A percentile compares a stretch with the other conserved stretches of the same genome.
Conservation (phyloP, 2,113 vertebrate species). For the Heterotis niloticus region DNA sequence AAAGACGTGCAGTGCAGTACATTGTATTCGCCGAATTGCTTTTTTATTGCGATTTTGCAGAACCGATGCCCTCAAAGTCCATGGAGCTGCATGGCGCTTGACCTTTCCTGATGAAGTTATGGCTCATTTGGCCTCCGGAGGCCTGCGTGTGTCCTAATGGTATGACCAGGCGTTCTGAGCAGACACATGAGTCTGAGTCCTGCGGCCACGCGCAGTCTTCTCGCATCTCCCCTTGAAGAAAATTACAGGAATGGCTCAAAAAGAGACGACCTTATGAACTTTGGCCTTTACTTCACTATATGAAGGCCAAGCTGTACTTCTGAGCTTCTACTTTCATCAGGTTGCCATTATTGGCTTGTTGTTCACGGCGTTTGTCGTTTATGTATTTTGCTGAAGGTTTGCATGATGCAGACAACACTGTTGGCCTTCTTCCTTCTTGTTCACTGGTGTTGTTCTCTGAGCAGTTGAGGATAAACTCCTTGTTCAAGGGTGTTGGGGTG, state of each 20-base stretch:
- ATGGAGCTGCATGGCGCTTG: constrained; percentile 10
- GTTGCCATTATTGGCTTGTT: too few species aligned
- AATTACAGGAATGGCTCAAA: neutral
- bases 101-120: constrained; percentile 31
- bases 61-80: constrained; percentile 15
- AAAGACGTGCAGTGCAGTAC: neutral
- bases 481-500: too few species aligned
- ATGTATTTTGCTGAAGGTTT: too few species aligned
- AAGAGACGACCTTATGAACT: neutral
- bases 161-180: constrained; percentile 3
- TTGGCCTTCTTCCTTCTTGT: too few species aligned
- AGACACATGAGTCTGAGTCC: neutral
- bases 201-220: neutral
- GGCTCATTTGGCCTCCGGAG: constrained; percentile 28
- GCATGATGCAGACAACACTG: too few species aligned
- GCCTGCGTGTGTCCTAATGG: constrained; percentile 12
- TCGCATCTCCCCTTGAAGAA: neutral
- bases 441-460: too few species aligned
- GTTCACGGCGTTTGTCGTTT: neutral
- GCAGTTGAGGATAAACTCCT: too few species aligned
- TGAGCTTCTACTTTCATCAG: neutral
- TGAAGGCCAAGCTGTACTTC: neutral
- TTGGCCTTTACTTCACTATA: neutral
- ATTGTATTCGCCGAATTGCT: neutral
- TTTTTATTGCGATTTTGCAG: too few species aligned